Percentiles rank a stretch among this genome's conserved stretches.
Evolutionary conservation across 2,888 invertebrate species (phyloP).

Genomic region (Acronicta aceris): DNA sequence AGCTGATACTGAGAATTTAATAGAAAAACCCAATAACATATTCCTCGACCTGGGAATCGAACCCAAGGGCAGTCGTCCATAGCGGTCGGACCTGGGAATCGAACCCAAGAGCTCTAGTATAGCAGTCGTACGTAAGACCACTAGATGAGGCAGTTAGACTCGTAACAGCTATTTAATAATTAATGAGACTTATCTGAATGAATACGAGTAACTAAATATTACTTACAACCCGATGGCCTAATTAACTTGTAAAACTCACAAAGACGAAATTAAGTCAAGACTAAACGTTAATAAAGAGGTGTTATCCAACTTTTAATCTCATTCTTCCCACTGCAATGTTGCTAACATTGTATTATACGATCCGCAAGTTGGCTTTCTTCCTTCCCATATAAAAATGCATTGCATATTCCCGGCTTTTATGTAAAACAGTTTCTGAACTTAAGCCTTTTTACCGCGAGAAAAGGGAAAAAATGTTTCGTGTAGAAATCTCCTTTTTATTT

Average conservation of each 20-base stretch:
- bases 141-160: too few relatives aligned
- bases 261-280: conserved; percentile 35
- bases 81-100: too few relatives aligned
- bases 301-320: conserved; percentile 55
- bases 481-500: conserved; percentile 58
- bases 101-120: too few relatives aligned
- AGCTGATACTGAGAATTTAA: too few relatives aligned
- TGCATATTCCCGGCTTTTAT: conserved; percentile 61
- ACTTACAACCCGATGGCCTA: too few relatives aligned
- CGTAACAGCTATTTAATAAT: too few relatives aligned
- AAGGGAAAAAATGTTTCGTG: conserved; percentile 51
- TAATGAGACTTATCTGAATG: too few relatives aligned
- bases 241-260: conserved; percentile 15
- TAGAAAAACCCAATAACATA: too few relatives aligned
- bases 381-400: conserved; percentile 61
- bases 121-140: too few relatives aligned
- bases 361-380: conserved; percentile 39
- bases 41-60: too few relatives aligned
- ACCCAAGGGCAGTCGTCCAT: too few relatives aligned
- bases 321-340: conserved; percentile 31
- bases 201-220: too few relatives aligned
- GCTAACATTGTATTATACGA: conserved; percentile 47
- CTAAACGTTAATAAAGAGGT: conserved; percentile 41
- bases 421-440: conserved; percentile 66
- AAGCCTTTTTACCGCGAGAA: conserved; percentile 60